Base-by-base conservation (phyloP, 2,888 invertebrate genomes). In the Amblyjoppa fuscipennis region DNA sequence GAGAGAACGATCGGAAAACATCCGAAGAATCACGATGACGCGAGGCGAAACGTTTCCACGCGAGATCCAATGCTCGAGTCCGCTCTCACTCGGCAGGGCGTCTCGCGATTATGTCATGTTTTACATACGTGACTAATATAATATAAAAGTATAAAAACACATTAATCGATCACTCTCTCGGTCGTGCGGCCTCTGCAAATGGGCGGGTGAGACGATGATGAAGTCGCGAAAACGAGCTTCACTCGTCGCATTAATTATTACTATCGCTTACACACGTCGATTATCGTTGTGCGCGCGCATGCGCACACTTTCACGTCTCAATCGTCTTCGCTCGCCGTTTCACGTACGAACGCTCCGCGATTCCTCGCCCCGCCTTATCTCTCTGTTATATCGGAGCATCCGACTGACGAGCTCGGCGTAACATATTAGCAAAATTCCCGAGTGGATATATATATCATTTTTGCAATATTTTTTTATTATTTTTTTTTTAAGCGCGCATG, bases 221-320 rank as follows among this genome's bases (percentile, higher is more conserved):
- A 59, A 20, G 74, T 3, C 45, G 41, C 41, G 41, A 68, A 68
- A 41, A 68, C 41, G 68, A 41, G 49, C 45, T 38, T 51, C 68
- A 3, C 13, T 81, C 59, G 75, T 75, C 70, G 66, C 76, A 76
- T 76, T 69, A 64, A 74, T 81, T 69, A 81, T 75, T 31, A 51
- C 70, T 75, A 76, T 76, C 76, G n/a, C 25, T 31, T 49, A n/a
- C 13, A 25, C 51, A 53, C 70, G 71, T 45, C 76, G 76, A 82
- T 82, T 82, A 69, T 61, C 51, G 66, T 51, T 77, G 51, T 68
- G 53, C 28, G 9, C 45, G 7, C 74, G 49, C 69, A 13, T 34
- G 45, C 31, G 53, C 64, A 51, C 41, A n/a, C 28, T 64, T 34
- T 7, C 31, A 16, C 34, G 31, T 76, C 31, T 25, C 25, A 13